Evolutionary conservation across 2,113 vertebrate species (phyloP), one percentile per base, ranked within the genome.

Genomic region (Python bivittatus): DNA sequence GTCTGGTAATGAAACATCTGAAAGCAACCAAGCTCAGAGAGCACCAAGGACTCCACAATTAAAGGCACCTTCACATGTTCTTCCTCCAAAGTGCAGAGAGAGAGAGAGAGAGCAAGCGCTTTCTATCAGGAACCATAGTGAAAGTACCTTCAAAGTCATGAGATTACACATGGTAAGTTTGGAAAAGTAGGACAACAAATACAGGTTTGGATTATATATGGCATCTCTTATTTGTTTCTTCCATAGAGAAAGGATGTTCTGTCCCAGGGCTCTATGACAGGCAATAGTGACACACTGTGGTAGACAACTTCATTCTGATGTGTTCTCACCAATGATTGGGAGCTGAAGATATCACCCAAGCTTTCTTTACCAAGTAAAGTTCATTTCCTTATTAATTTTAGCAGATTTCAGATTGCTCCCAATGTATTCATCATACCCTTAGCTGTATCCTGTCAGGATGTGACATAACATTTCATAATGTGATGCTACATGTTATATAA

Each of bases 401-500:
- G 95, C 96, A 96, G 91, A 95, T 97, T 97, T 97, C 84, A 53
- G 97, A 98, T 79, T 79, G 96, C 97, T 97, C 96, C 93, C 97
- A 97, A 96, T 97, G 97, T 97, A 98, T 97, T 98, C 97, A 97
- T 97, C 95, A 97, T 95, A 97, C 94, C 93, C 95, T 93, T 97
- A 42, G 92, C 96, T 97, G 97, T 98, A 97, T 98, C 96, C 97
- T 98, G 98, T 98, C 98, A 98, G 96, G 91, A 97, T 95, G 92
- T 98, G 97, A 98, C 97, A 98, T 97, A 98, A 97, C 97, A 98
- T 98, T 96, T 96, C 96, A 97, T 97, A 98, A 97, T 95, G 96
- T 97, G 97, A 98, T 97, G 97, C 97, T 98, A 97, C 97, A 94
- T 97, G 96, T 96, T 98, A 98, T 97, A 98, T 97, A 98, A 97